A percentile compares a stretch with the other conserved stretches of the same genome.
phyloP scores from a whole-genome alignment of 2,888 invertebrate species.

The Tinea semifulvella region DNA sequence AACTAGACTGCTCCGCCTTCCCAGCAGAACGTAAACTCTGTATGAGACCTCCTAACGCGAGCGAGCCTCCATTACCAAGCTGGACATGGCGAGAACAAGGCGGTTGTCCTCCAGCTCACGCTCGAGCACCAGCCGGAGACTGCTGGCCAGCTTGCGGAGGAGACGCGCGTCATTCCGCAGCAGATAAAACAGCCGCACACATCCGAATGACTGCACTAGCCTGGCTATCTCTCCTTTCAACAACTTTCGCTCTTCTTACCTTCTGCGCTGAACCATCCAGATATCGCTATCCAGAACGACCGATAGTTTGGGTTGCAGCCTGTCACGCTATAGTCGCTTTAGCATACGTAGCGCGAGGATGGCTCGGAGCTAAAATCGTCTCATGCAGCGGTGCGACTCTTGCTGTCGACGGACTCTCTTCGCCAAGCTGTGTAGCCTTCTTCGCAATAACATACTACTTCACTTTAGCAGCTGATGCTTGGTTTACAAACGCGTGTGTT shows the following conservation, averaged over 20 bases:
- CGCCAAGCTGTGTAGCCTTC: conserved; percentile 74
- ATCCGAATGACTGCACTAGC: conserved; percentile 82
- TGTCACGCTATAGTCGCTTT: conserved; percentile 86
- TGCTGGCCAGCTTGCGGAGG: conserved; percentile 74
- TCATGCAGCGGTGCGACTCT: conserved; percentile 44
- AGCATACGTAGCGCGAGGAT: conserved; percentile 76
- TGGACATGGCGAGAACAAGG: conserved; percentile 54
- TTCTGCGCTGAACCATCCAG: conserved; percentile 89
- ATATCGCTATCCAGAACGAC: conserved; percentile 93
- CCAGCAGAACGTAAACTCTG: conserved; percentile 80
- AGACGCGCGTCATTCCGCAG: conserved; percentile 72
- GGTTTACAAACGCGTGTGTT: conserved; percentile 89
- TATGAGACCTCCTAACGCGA: conserved; percentile 72
- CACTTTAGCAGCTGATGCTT: conserved; percentile 80
- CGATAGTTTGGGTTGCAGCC: conserved; percentile 88
- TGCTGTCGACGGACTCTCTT: conserved; percentile 57
- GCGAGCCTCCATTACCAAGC: conserved; percentile 46
- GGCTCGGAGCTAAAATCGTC: conserved; percentile 52
- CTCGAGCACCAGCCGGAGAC: conserved; percentile 62
- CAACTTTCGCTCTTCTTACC: conserved; percentile 84
- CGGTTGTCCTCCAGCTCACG: conserved; percentile 70
- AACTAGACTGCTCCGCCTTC: conserved; percentile 79
- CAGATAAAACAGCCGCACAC: conserved; percentile 75
- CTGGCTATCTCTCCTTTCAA: conserved; percentile 80
- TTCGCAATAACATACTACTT: conserved; percentile 82